Base-by-base conservation (phyloP, 2,113 vertebrate species). In the Stegastes partitus region DNA sequence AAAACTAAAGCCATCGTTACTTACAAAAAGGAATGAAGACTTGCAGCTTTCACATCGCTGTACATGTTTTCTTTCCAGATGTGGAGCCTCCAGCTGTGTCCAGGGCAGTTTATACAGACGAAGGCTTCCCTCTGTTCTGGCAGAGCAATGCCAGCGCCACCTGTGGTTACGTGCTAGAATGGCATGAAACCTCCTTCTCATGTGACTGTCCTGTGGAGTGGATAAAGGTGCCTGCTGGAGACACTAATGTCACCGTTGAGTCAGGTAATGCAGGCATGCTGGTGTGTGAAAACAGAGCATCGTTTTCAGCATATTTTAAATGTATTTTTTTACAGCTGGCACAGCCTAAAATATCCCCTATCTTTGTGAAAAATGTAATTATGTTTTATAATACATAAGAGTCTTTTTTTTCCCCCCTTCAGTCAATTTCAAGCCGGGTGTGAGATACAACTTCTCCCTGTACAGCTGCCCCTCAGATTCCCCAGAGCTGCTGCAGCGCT, bases 381-480 rank as follows among this genome's bases (percentile, higher is more conserved):
- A 34, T 10, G 11, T 14, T 57, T 8, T 68, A 22, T 56, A 56
- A 42, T 42, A 19, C 5, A 26, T 39, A 8, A 31, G 25, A 15
- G 51, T 64, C 9, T 79, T 3, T 80, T 50, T 83, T 9, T 89
- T 67, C 82, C 4, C 82, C 4, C 44, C 61, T 25, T 47, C 66
- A 95, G 95, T 0, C 3, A 74, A 74, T 49, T 93, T 95, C 74
- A 62, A 84, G 79, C 83, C 86, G 0, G 95, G 94, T 23, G 91
- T 93, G 86, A 88, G 76, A 44, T 95, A 94, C 90, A 91, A 53
- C 54, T 26, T 95, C 26, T 94, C 91, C 18, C 23, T 95, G 45
- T 94, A 93, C 63, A 74, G 83, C 69, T 90, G 92, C 73, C 84
- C 88, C 7, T 81, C 84, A 22, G 87, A 89, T 22, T 67, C 83